Evolutionary conservation across 1,140 invertebrate species (phyloP).

Genomic region (Panulirus ornatus): DNA sequence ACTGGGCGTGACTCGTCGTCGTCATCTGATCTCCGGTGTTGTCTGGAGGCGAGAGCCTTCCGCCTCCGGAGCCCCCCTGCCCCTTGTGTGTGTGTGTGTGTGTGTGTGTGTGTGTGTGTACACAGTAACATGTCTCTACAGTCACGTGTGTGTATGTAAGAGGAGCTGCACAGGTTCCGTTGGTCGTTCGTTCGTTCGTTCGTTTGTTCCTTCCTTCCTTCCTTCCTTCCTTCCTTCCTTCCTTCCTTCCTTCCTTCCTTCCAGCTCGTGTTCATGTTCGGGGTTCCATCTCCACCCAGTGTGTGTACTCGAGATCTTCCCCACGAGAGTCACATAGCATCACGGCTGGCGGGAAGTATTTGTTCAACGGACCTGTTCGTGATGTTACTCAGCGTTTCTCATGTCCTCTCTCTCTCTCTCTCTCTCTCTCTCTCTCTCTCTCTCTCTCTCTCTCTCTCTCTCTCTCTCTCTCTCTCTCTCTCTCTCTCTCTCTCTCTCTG

Average conservation of each 20-base stretch:
- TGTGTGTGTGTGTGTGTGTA: background rate
- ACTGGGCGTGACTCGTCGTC: background rate
- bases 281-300: background rate
- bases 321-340: too few relatives aligned
- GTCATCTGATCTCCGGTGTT: background rate
- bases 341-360: too few relatives aligned
- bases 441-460: background rate
- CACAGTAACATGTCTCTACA: background rate
- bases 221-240: too few relatives aligned
- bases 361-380: background rate
- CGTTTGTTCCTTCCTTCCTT: too few relatives aligned
- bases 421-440: slow-evolving; percentile 8
- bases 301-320: background rate
- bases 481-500: slow-evolving; percentile 45
- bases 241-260: too few relatives aligned
- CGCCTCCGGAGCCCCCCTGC: background rate
- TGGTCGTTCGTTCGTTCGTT: too few relatives aligned
- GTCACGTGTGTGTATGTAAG: background rate
- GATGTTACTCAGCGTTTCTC: slow-evolving; percentile 13
- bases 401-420: slow-evolving; percentile 12
- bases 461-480: slow-evolving; percentile 45
- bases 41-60: background rate
- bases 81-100: background rate
- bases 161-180: background rate
- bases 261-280: background rate